Base-by-base conservation (phyloP, 2,888 invertebrate species). In the Catotricha subobsoleta region DNA sequence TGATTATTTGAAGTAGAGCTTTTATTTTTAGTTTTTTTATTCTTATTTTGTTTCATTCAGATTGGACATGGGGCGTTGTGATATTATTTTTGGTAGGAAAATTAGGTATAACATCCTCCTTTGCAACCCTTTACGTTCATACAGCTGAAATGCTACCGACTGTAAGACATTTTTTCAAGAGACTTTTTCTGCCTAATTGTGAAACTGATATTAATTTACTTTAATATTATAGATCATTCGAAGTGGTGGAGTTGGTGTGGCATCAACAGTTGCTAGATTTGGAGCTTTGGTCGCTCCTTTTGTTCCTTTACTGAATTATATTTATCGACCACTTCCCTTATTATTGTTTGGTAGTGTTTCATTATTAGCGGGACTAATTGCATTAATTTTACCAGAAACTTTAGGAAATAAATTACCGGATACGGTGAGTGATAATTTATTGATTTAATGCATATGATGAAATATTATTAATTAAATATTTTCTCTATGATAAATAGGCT, bases 261-360 rank as follows among this genome's bases (percentile, higher is more conserved):
- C 71, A 50, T 73, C 73, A 1, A 73, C 71, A 1, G 60, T 68
- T 43, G 70, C 71, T 1, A 57, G 73, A 33, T 55, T 70, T 39
- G 74, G 73, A n/a, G 72, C 73, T 1, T 65, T 73, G 55, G 47
- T 73, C 37, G 72, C 74, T 3, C 73, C 74, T 1, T 74, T 73
- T 55, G 68, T 72, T 8, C 71, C 72, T 1, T 50, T 51, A 33
- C 44, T 72, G 72, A 65, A 65, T n/a, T 53, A 58, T 5, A 65
- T 67, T 46, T 66, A 64, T 49, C 58, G 60, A 48, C 57, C 65
- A 0, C 49, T 71, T 41, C 70, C 70, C 1, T 56, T 72, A 51
- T 46, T 72, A 16, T 50, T 72, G 33, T 74, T 73, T 53, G 72
- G 70, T 8, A 54, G 52, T 3, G 57, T 65, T 9, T 68, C 72